Evolutionary conservation across 1,140 invertebrate genomes (phyloP).

Genomic region (Dinoponera quadriceps): DNA sequence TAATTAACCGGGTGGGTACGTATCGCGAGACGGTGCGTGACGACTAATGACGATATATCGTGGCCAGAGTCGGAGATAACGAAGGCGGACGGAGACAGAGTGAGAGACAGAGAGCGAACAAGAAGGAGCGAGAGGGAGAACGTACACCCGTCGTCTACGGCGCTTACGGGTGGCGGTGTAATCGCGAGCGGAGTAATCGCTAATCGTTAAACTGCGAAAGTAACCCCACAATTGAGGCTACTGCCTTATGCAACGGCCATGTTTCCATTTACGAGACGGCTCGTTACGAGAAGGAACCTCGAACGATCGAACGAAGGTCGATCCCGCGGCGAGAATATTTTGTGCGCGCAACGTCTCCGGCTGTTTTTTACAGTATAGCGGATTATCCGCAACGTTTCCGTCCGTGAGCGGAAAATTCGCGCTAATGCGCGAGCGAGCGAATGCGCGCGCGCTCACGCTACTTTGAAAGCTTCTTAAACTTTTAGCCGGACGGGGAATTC

Average conservation of each 20-base stretch:
- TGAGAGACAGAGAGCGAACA: too few relatives aligned
- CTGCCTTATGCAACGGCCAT: neutral
- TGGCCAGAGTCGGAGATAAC: constrained; percentile 46
- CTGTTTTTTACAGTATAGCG: neutral
- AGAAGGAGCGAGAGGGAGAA: neutral
- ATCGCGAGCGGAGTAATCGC: constrained; percentile 33
- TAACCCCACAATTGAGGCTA: constrained; percentile 11
- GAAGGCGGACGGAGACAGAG: neutral
- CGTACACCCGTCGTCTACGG: neutral
- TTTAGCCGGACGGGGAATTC: constrained; percentile 51
- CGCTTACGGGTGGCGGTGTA: neutral
- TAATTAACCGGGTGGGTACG: constrained; percentile 54
- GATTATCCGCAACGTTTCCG: constrained; percentile 37
- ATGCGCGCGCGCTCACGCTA: neutral
- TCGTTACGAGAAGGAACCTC: too few relatives aligned
- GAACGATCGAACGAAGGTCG: neutral
- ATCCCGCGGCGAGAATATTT: neutral
- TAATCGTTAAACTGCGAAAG: constrained; percentile 42
- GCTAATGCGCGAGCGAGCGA: too few relatives aligned
- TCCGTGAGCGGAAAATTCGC: neutral
- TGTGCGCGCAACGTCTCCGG: too few relatives aligned
- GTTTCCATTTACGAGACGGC: too few relatives aligned
- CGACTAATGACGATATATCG: constrained; percentile 58
- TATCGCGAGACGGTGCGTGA: constrained; percentile 53
- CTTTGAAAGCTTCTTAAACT: constrained; percentile 63